Base-by-base conservation (phyloP, 2,888 invertebrate species). In the Chymomyza fuscimana region DNA sequence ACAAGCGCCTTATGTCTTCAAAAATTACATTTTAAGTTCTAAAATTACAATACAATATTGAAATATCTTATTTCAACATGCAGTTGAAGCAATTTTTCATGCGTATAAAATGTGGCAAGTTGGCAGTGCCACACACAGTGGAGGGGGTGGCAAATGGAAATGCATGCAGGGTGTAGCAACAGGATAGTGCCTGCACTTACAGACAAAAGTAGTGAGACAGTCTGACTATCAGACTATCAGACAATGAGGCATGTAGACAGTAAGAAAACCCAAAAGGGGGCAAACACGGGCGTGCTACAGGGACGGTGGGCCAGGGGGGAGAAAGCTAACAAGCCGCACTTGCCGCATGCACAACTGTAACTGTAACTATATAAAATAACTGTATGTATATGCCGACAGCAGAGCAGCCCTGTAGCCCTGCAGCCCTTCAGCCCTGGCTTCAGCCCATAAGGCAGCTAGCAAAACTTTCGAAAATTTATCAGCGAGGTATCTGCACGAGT, bases 381-480 rank as follows among this genome's bases (percentile, higher is more conserved):
- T 40, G 40, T 46, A 46, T 15, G 12, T 46, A 46, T 46, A 46
- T 46, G 40, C 77, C 74, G 72, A 72, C 73, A 80, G 77, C 80
- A 66, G 70, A 71, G 76, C 82, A 82, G 87, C 72, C 87, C 16
- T 32, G 7, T 7, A 32, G 32, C 32, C 32, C 32, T 32, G 7
- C 40, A 40, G 40, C 40, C 40, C 40, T 40, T 0, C n/a, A n/a
- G n/a, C n/a, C n/a, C n/a, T n/a, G n/a, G 40, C 40, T 25, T 4
- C 25, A 7, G 32, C 32, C 32, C 32, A 46, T 46, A 46, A 46
- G 40, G 40, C 40, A 46, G 40, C 40, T 12, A 4, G 60, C n/a
- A 80, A 87, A 83, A 86, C 83, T 83, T 83, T 83, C 77, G 81
- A 76, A 82, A 86, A 83, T 87, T 87, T 83, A 84, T 87, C 88